Percentiles rank a stretch among this genome's conserved stretches.
Conservation (phyloP, 2,888 invertebrate genomes). For the Eustalomyia histrio region DNA sequence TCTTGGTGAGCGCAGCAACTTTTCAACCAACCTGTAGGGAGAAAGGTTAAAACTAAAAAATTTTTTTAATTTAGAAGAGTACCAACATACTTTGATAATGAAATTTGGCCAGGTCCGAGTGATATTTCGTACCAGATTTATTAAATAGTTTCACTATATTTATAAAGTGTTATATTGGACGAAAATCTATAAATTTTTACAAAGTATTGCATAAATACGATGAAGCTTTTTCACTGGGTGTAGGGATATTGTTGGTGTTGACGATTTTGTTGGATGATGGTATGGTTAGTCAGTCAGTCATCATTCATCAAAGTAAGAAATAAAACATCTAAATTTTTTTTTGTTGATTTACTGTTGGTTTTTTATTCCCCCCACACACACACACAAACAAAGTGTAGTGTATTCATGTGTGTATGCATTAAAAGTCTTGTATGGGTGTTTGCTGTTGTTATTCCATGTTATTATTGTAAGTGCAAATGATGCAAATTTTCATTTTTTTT, state of each 20-base stretch:
- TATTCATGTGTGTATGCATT: conserved; percentile 13
- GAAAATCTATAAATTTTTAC: too few relatives aligned
- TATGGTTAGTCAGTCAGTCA: conserved; percentile 72
- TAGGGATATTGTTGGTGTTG: conserved; percentile 42
- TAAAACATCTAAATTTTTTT: conserved; percentile 15
- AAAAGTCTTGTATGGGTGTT: conserved; percentile 14
- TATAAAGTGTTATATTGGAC: too few relatives aligned
- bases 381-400: neutral
- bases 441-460: conserved; percentile 37
- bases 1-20: too few relatives aligned
- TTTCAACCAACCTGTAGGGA: too few relatives aligned
- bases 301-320: conserved; percentile 77
- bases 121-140: too few relatives aligned
- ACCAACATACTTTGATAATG: too few relatives aligned
- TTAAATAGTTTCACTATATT: too few relatives aligned
- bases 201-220: too few relatives aligned
- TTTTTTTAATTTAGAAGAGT: too few relatives aligned
- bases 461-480: conserved; percentile 61
- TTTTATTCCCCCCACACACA: conserved; percentile 44
- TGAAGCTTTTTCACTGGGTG: too few relatives aligned
- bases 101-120: too few relatives aligned
- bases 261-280: conserved; percentile 66
- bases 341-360: conserved; percentile 74
- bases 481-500: conserved; percentile 65
- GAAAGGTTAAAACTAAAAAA: too few relatives aligned